phyloP scores from a whole-genome alignment of 2,888 invertebrate species.

The Syrphus vitripennis region DNA sequence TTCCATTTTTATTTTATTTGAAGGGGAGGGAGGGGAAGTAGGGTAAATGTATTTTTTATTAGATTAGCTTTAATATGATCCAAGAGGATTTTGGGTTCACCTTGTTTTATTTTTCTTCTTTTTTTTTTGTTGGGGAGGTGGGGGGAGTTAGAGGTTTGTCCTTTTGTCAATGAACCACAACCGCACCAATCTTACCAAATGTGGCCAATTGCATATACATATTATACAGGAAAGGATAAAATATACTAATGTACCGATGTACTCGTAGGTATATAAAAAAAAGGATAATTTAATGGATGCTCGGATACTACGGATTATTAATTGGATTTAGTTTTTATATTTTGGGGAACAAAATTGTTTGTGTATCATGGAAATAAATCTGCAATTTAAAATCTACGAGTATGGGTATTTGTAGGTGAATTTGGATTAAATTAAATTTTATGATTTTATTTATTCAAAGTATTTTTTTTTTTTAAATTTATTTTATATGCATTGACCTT shows the following conservation, averaged over 20 bases:
- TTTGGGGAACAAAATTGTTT: neutral
- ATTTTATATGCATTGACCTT: no score
- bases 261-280: neutral
- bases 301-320: conserved; percentile 29
- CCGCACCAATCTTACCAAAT: neutral
- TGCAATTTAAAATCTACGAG: neutral
- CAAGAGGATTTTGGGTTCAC: neutral
- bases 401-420: no score
- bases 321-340: conserved; percentile 38
- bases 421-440: neutral
- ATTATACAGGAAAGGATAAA: neutral
- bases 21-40: neutral
- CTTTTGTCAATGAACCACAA: conserved; percentile 13
- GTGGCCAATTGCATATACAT: conserved; percentile 6
- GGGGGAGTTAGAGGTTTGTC: neutral
- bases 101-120: neutral
- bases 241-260: neutral
- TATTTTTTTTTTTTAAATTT: neutral
- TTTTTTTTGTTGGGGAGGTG: neutral
- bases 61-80: conserved; percentile 46
- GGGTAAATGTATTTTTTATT: conserved; percentile 59
- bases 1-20: conserved; percentile 20
- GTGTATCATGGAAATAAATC: neutral
- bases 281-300: conserved; percentile 16
- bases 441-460: neutral